Conservation (phyloP, 1,140 invertebrate genomes). For the Hydropsyche tenuis region DNA sequence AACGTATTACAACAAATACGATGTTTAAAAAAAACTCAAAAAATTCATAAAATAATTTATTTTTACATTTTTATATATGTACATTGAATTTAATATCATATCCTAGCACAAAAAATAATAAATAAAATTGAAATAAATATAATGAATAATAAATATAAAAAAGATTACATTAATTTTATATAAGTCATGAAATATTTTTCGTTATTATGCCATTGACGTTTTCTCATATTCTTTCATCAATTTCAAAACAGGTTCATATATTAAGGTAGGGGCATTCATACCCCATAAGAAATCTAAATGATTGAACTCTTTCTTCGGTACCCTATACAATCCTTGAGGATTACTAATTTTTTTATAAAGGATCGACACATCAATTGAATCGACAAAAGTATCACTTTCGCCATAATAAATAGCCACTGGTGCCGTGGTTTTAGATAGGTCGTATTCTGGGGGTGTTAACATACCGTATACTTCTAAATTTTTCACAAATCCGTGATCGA, state of each 20-base stretch:
- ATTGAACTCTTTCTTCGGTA: constrained; percentile 61
- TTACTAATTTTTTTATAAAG: constrained; percentile 65
- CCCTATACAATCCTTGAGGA: constrained; percentile 60
- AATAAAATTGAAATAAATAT: no score
- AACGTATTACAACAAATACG: no score
- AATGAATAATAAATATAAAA: no score
- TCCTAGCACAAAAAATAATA: no score
- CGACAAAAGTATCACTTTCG: constrained; percentile 74
- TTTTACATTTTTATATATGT: no score
- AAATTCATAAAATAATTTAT: no score
- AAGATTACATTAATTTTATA: no score
- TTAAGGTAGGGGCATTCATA: constrained; percentile 58
- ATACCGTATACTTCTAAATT: constrained; percentile 57
- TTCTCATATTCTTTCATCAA: constrained; percentile 53
- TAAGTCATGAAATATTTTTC: no score
- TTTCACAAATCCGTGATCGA: constrained; percentile 55
- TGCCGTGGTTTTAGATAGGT: constrained; percentile 65
- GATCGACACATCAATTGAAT: constrained; percentile 65
- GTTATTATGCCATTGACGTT: no score
- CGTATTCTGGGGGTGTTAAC: constrained; percentile 65
- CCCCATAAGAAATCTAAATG: constrained; percentile 69
- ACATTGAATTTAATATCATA: no score
- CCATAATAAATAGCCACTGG: constrained; percentile 77
- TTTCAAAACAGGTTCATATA: constrained; percentile 59
- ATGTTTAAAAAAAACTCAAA: no score